These are phyloP conservation scores for Lophius americanus DNA, from an alignment of 2,797 vertebrate genomes.

Conservation along the genomic window DNA sequence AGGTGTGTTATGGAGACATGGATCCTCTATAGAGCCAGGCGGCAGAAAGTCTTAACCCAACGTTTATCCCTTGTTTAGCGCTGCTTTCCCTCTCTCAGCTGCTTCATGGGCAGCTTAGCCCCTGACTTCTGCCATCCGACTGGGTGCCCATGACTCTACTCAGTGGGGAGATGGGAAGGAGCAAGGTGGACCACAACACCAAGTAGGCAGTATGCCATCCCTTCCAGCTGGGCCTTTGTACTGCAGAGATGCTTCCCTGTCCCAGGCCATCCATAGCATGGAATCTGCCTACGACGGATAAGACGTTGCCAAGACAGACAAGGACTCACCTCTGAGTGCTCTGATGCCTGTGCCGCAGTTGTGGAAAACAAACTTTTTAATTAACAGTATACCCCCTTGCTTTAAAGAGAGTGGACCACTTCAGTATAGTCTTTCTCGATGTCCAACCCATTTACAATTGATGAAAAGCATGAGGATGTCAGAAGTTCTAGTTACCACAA, in stretches of 20 bases:
- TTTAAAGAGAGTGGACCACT: constrained; percentile 70
- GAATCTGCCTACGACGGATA: constrained; percentile 82
- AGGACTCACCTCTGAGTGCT: constrained; percentile 80
- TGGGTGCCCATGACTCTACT: constrained; percentile 67
- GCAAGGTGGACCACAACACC: constrained; percentile 68
- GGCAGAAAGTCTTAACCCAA: constrained; percentile 73
- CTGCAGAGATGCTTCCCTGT: constrained; percentile 55
- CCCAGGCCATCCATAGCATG: constrained; percentile 65
- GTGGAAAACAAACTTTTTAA: constrained; percentile 85
- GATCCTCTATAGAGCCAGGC: constrained; percentile 56
- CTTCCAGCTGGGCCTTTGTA: constrained; percentile 72
- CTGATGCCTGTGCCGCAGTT: constrained; percentile 72
- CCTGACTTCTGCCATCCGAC: constrained; percentile 68
- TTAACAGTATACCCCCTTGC: constrained; percentile 74
- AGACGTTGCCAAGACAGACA: constrained; percentile 78
- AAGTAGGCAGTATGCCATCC: constrained; percentile 69
- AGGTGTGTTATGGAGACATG: constrained; percentile 59
- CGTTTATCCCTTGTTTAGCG: constrained; percentile 80
- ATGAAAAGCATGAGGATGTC: constrained; percentile 68
- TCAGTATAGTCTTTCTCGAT: constrained; percentile 63
- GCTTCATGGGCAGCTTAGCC: constrained; percentile 67
- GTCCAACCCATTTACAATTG: constrained; percentile 65
- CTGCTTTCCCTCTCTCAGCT: constrained; percentile 59
- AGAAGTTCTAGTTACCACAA: constrained; percentile 59
- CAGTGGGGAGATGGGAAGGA: constrained; percentile 58